Base-by-base conservation (phyloP, 1,140 invertebrate genomes). In the Charaxes varanes region DNA sequence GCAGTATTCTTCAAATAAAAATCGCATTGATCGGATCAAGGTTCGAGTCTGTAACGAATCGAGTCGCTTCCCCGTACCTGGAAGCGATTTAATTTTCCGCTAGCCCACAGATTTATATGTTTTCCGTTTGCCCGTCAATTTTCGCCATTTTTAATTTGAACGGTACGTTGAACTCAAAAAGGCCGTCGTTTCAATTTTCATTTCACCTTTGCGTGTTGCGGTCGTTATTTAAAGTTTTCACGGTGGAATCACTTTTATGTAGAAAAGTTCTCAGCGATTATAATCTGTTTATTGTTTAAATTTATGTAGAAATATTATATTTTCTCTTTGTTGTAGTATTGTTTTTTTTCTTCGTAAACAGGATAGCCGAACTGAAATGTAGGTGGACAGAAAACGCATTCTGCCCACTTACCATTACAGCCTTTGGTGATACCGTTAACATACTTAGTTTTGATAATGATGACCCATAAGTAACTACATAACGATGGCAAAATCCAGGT, bases 91-190 rank as follows among this genome's bases (percentile, higher is more conserved):
- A 74, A 78, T 74, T 79, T 79, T 76, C 71, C 74, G 69, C 71
- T 64, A 76, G 69, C 63, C 61, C 54, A 58, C 62, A 59, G 68
- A 76, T 76, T 76, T 79, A 79, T 79, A 79, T 79, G 71, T 76
- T 76, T 79, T 69, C 71, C 64, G 38, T 68, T 53, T 57, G 45
- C 44, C 61, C 62, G 74, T 74, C 68, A 71, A 73, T 79, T 79
- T 71, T 69, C 64, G 46, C 67, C 54, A 68, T 65, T 79, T 74
- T 76, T 72, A 72, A 79, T 79, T 79, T 76, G 56, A 68, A 66
- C 66, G 68, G 49, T 57, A 63, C 57, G 62, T 61, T 73, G 64
- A 45, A 40, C 51, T 55, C 52, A 45, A 65, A 72, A 72, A 65
- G 57, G 59, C 57, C 43, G 46, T 42, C 59, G 56, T 57, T 70